These are phyloP conservation scores for Schizotus pectinicornis DNA, from an alignment of 2,888 invertebrate species.

Conservation along the genomic window DNA sequence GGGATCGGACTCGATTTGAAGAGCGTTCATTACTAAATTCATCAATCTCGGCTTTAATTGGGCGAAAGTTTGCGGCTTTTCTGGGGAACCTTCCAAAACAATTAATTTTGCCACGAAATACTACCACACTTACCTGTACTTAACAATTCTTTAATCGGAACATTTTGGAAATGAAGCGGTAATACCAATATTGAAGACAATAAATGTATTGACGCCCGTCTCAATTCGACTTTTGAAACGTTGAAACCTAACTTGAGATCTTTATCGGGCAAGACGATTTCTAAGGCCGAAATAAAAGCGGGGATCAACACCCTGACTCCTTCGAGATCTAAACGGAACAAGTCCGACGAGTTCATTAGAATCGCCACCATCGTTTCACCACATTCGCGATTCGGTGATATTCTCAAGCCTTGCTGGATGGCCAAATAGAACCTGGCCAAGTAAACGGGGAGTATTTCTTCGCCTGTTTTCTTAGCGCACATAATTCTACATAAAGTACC, in stretches of 20 bases:
- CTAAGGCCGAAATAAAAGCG: constrained; percentile 86
- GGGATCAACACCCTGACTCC: constrained; percentile 93
- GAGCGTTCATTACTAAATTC: constrained; percentile 81
- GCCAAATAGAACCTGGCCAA: constrained; percentile 93
- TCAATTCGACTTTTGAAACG: constrained; percentile 77
- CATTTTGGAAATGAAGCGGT: constrained; percentile 88
- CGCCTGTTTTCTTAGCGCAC: constrained; percentile 93
- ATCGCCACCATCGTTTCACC: constrained; percentile 87
- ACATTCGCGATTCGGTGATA: constrained; percentile 62
- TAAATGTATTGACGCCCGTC: constrained; percentile 91
- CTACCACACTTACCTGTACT: constrained; percentile 55
- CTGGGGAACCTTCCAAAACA: constrained; percentile 38
- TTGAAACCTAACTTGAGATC: constrained; percentile 78
- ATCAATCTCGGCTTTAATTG: constrained; percentile 77
- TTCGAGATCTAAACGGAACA: constrained; percentile 89
- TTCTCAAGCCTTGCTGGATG: constrained; percentile 79
- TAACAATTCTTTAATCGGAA: constrained; percentile 74
- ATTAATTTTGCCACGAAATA: constrained; percentile 19
- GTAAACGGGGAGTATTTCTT: constrained; percentile 91
- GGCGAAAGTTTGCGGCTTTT: constrained; percentile 64
- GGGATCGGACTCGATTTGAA: constrained; percentile 84
- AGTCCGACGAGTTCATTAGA: constrained; percentile 82
- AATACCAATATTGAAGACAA: constrained; percentile 89
- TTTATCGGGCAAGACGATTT: constrained; percentile 87
- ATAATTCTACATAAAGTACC: constrained; percentile 95